Evolutionary conservation across 1,140 invertebrate genomes (phyloP), one percentile per base, ranked within the genome.

Genomic region (Pseudachorutes palmiensis): DNA sequence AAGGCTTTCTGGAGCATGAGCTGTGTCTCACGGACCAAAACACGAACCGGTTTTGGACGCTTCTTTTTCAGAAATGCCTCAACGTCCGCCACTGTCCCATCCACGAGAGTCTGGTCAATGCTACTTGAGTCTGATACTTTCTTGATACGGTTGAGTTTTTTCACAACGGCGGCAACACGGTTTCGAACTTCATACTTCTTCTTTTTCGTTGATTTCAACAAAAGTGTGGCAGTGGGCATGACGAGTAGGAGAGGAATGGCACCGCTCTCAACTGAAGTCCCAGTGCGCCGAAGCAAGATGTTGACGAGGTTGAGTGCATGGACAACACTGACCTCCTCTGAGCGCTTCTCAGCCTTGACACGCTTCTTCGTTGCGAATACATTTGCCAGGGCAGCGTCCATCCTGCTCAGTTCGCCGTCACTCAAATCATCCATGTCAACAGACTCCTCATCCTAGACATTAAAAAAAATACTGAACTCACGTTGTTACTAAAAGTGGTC

Each of bases 351-450:
- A 9, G 36, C 36, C 22, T 58, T 58, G 5, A 58, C 24, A 12
- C 55, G 5, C 24, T 61, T 61, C 29, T 61, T 61, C 28, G 29
- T 61, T 29, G 28, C 9, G 31, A 61, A 61, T 9, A 30, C 29
- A 22, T 61, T 16, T 19, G 59, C 16, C 5, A 61, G 9, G 14
- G 59, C 59, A 26, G 29, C 16, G 29, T 61, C 59, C 59, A 61
- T 61, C 31, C 29, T 29, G 2, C 31, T 16, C 59, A 61, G 31
- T 22, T 61, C 59, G 19, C 3, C 29, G 14, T 61, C 59, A 33
- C 28, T 61, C 5, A 29, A 19, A 22, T 61, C 59, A 22, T 61
- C 59, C 59, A 61, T 61, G 29, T 61, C 29, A 33, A 61, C 31
- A 14, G 59, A 61, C 59, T 61, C 59, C 29, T 29, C 28, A 22